phyloP scores from a whole-genome alignment of 2,888 invertebrate species.

The Drosophila algonquin region DNA sequence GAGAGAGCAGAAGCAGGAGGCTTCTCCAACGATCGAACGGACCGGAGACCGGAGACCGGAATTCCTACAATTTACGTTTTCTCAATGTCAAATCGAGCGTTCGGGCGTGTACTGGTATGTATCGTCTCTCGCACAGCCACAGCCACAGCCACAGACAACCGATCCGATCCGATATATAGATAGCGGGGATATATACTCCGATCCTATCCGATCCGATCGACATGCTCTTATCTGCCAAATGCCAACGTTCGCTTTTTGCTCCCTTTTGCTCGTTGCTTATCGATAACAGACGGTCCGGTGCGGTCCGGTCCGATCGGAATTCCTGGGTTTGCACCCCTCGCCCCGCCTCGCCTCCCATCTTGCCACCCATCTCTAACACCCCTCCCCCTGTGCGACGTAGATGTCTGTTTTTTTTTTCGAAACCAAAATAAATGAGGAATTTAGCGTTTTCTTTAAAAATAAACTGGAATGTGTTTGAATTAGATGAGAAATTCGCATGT shows the following conservation, averaged over 20 bases:
- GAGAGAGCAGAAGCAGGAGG: neutral
- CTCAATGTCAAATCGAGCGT: constrained; percentile 78
- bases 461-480: constrained; percentile 78
- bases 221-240: constrained; percentile 51
- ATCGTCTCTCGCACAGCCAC: constrained; percentile 31
- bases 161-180: no score
- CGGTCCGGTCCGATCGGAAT: constrained; percentile 31
- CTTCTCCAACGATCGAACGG: constrained; percentile 20
- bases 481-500: constrained; percentile 68
- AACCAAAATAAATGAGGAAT: constrained; percentile 75
- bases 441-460: constrained; percentile 76
- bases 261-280: constrained; percentile 52
- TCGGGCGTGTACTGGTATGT: constrained; percentile 69
- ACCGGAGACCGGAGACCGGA: constrained; percentile 70
- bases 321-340: constrained; percentile 31
- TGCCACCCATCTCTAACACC: neutral
- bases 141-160: constrained; percentile 23
- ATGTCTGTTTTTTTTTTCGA: constrained; percentile 28
- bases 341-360: neutral
- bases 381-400: neutral
- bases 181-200: neutral
- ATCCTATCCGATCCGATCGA: neutral
- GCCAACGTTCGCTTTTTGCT: constrained; percentile 50
- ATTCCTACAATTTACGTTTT: constrained; percentile 71
- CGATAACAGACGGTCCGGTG: constrained; percentile 57